Evolutionary conservation across 2,888 invertebrate species (phyloP), one percentile per base, ranked within the genome.

Genomic region (Idaea straminata): DNA sequence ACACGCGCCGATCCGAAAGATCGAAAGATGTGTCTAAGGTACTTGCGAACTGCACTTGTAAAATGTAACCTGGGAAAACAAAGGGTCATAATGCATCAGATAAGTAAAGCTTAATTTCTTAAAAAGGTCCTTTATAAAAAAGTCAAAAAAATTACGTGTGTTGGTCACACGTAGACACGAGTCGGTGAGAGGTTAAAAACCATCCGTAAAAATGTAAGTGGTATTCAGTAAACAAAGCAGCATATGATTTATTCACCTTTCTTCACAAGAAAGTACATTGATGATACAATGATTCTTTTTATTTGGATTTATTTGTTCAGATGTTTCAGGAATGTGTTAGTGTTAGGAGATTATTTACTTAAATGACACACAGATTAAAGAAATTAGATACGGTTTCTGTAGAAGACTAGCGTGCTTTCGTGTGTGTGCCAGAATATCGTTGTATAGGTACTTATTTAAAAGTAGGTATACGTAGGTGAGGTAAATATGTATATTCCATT

Each of bases 291-390:
- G 67, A 70, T 74, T 72, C 74, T 77, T 79, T 77, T 80, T 73
- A 77, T 77, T 77, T 86, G 84, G 91, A 91, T 91, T 91, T 91
- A 87, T 91, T 91, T 89, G 81, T 83, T 83, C 91, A 91, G 89
- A 73, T 91, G 92, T 83, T 81, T 79, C 75, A 70, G 80, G 83
- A 83, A 84, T 85, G 83, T 80, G 78, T 75, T 74, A 73, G 77
- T 71, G 80, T 77, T 76, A 78, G 76, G 68, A 73, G 66, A 70
- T 65, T 66, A 77, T 80, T 81, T 81, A 74, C 73, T 77, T 77
- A 73, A 75, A 74, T 76, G 75, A 75, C 74, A 79, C 72, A 79
- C 72, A 73, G 78, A 77, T 79, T 77, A 78, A 70, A 70, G 67
- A 66, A 64, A 68, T 77, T 80, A 73, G 74, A 72, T 67, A 75